Percentiles rank a stretch among this genome's conserved stretches.
These are phyloP conservation scores for Ibidorhyncha struthersii DNA, from an alignment of 2,113 vertebrate species.

Conservation along the genomic window DNA sequence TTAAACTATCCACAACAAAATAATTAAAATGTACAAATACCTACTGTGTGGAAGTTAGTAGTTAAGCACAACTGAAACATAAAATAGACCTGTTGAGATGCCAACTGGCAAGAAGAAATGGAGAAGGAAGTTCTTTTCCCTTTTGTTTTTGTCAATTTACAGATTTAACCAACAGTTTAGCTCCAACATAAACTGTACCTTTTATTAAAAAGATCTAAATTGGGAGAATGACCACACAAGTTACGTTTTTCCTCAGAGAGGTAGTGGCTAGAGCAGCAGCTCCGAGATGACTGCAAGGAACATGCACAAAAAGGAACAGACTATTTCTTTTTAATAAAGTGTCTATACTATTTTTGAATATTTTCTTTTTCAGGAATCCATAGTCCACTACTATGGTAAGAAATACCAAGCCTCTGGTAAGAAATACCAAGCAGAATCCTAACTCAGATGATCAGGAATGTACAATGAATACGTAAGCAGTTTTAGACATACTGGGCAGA, in stretches of 20 bases:
- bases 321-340: not conserved
- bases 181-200: slow-evolving; percentile 22
- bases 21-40: slow-evolving; percentile 11
- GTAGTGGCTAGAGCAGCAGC: not conserved
- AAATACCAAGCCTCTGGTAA: not conserved
- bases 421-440: not conserved
- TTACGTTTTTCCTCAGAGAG: not conserved
- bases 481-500: not conserved
- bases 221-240: slow-evolving; percentile 21
- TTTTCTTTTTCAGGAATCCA: not conserved
- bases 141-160: slow-evolving; percentile 18
- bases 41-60: not conserved
- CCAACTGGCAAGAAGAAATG: slow-evolving; percentile 26
- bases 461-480: not conserved
- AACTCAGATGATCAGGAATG: not conserved
- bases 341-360: not conserved
- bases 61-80: slow-evolving; percentile 3
- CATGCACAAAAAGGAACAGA: not conserved
- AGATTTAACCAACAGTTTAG: not conserved
- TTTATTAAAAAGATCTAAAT: slow-evolving; percentile 17
- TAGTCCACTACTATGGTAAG: not conserved
- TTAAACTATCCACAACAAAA: not conserved
- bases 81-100: not conserved
- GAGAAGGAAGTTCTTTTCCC: not conserved
- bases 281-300: not conserved